phyloP scores from a whole-genome alignment of 2,797 vertebrate species.

The Periophthalmus magnuspinnatus region DNA sequence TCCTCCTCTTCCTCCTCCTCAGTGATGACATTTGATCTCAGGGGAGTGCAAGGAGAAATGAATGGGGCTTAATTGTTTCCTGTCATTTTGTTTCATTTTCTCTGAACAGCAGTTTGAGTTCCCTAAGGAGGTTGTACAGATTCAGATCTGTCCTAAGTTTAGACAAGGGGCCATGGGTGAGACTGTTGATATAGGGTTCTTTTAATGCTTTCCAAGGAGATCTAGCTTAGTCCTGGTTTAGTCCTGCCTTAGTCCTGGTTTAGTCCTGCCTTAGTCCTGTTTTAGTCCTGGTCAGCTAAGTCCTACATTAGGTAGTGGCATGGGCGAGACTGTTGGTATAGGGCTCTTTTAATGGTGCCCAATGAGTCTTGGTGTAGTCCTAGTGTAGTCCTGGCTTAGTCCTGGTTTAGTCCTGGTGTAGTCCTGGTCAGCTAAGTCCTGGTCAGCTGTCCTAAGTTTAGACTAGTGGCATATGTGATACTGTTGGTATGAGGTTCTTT shows the following conservation, averaged over 20 bases:
- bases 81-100: conserved; percentile 69
- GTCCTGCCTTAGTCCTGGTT: conserved; percentile 9
- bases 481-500: not conserved
- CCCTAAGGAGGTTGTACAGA: conserved; percentile 1
- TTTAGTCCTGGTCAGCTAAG: not conserved
- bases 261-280: too few species aligned
- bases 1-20: conserved; percentile 19
- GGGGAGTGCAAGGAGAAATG: conserved; percentile 33
- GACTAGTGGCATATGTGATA: not conserved
- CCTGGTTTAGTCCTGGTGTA: not conserved
- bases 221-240: conserved; percentile 15
- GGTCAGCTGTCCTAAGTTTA: conserved; percentile 21
- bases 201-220: not conserved
- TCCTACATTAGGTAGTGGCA: conserved; percentile 7
- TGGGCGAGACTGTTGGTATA: not conserved
- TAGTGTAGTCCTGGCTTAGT: conserved; percentile 11
- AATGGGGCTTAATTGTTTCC: conserved; percentile 64
- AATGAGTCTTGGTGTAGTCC: conserved; percentile 7
- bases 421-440: too few species aligned
- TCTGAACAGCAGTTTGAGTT: conserved; percentile 25
- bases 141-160: conserved; percentile 10
- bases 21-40: conserved; percentile 52
- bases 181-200: not conserved
- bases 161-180: not conserved
- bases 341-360: not conserved